Percentiles rank a stretch among this genome's conserved stretches.
phyloP scores from a whole-genome alignment of 2,797 vertebrate genomes.

The Martes flavigula region DNA sequence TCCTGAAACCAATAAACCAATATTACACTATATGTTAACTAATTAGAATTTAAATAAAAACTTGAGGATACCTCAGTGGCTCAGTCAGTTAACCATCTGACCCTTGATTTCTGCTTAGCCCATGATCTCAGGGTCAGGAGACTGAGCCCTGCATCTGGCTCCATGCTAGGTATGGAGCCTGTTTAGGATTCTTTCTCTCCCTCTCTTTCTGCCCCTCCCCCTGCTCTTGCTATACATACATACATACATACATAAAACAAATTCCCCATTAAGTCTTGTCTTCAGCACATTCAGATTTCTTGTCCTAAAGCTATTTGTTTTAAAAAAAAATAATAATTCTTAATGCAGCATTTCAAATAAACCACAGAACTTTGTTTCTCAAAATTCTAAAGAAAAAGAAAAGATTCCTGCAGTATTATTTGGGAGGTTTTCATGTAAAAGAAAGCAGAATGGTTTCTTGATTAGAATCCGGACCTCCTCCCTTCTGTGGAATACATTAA shows the following conservation, averaged over 20 bases:
- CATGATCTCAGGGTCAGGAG: background rate
- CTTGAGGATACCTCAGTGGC: background rate
- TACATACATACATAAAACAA: background rate
- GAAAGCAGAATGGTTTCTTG: background rate
- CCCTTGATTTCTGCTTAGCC: background rate
- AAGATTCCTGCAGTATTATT: background rate
- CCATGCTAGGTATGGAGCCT: background rate
- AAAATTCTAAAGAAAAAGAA: conserved; percentile 33
- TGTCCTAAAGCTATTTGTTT: background rate
- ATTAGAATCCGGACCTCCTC: background rate
- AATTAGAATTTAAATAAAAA: background rate
- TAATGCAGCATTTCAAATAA: conserved; percentile 1
- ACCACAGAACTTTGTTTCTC: background rate
- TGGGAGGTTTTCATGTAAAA: conserved; percentile 4
- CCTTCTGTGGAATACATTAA: background rate
- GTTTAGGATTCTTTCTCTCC: background rate
- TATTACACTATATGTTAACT: background rate
- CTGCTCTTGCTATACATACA: background rate
- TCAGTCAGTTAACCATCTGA: background rate
- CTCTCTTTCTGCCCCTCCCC: background rate
- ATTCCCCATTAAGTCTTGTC: background rate
- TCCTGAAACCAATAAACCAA: background rate
- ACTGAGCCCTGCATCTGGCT: background rate
- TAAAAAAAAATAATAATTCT: background rate
- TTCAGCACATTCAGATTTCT: background rate